These are phyloP conservation scores for Cranoglanis bouderius DNA, from an alignment of 2,113 vertebrate species.

Conservation along the genomic window DNA sequence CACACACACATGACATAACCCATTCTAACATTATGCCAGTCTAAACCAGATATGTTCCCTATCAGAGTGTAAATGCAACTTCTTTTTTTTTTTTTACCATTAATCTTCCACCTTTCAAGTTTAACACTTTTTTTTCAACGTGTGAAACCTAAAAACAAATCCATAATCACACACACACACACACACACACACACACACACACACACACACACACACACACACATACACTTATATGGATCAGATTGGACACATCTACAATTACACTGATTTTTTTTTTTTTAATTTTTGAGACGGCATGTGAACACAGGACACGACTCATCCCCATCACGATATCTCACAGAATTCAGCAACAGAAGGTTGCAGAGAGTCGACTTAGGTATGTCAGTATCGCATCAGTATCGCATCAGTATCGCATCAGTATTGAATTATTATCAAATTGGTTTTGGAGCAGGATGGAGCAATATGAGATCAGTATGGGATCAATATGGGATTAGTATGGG, in stretches of 20 bases:
- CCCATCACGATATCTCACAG: not conserved
- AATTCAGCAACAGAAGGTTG: not conserved
- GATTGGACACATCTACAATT: not conserved
- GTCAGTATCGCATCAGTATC: not conserved
- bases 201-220: not conserved
- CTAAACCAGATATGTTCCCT: not conserved
- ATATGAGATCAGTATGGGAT: not conserved
- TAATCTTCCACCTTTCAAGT: not conserved
- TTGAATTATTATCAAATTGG: not conserved
- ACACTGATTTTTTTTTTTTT: not conserved
- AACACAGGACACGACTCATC: not conserved
- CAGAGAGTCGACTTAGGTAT: not conserved
- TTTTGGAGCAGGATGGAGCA: not conserved
- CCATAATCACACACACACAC: conserved; percentile 25
- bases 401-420: not conserved
- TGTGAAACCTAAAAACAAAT: not conserved
- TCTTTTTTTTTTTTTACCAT: not conserved
- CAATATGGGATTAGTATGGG: not conserved
- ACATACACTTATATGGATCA: not conserved
- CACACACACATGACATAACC: conserved; percentile 10
- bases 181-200: conserved; percentile 13
- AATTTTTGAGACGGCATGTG: not conserved
- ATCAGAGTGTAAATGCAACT: not conserved
- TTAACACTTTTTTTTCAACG: not conserved
- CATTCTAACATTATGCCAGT: not conserved